phyloP scores from a whole-genome alignment of 2,888 invertebrate genomes.

The Bombylius major region DNA sequence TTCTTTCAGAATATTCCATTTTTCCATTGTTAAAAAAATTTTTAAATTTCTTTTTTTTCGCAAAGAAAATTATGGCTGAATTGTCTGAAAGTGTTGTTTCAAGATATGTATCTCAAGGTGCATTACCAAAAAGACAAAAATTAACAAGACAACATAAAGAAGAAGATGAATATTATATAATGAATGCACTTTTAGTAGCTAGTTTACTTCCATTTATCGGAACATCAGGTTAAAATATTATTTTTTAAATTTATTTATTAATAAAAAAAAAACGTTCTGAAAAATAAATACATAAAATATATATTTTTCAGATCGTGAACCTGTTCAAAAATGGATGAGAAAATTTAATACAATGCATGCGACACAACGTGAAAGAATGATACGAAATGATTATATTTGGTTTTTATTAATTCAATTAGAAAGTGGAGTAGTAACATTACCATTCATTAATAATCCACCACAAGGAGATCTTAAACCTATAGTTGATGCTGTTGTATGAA shows the following conservation, averaged over 20 bases:
- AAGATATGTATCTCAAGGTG: not conserved
- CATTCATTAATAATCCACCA: constrained; percentile 12
- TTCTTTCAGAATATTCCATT: no score
- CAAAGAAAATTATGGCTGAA: no score
- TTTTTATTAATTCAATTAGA: constrained; percentile 14
- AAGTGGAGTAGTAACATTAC: constrained; percentile 11
- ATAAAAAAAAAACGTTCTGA: not conserved
- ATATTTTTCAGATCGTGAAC: constrained; percentile 1
- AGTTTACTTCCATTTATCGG: constrained; percentile 9
- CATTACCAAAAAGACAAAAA: not conserved
- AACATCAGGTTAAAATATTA: constrained; percentile 4
- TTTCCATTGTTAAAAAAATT: no score
- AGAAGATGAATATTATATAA: constrained; percentile 8
- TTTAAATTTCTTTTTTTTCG: no score
- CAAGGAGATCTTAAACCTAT: constrained; percentile 4
- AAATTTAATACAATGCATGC: constrained; percentile 5
- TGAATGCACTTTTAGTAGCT: constrained; percentile 3
- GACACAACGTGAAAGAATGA: constrained; percentile 6
- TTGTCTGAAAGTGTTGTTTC: no score
- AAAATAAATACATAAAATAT: not conserved
- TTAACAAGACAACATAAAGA: constrained; percentile 2
- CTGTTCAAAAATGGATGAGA: constrained; percentile 9
- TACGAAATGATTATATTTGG: constrained; percentile 14
- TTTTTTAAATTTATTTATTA: not conserved
- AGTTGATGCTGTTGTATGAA: constrained; percentile 5